These are phyloP conservation scores for Hirtodrosophila confusa DNA, from an alignment of 2,888 invertebrate genomes.

Conservation along the genomic window DNA sequence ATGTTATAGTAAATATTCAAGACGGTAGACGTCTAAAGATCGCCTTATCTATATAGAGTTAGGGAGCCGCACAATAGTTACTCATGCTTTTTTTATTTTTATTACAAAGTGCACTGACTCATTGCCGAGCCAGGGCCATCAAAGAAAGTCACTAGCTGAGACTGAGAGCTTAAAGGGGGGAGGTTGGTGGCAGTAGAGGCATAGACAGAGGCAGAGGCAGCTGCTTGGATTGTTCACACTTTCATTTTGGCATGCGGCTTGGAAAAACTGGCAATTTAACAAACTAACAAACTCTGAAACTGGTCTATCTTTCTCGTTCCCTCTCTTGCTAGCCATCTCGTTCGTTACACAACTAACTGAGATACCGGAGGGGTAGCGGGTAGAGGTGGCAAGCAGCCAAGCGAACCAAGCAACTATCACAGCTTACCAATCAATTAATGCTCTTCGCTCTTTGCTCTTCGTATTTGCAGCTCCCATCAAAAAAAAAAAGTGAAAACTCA, in stretches of 20 bases:
- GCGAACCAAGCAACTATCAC: slow-evolving; percentile 55
- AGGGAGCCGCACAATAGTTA: slow-evolving; percentile 36
- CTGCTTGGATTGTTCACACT: slow-evolving; percentile 68
- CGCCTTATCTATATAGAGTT: slow-evolving; percentile 38
- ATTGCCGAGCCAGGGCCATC: slow-evolving; percentile 48
- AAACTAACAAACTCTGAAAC: slow-evolving; percentile 45
- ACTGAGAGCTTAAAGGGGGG: background rate
- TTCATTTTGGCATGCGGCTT: slow-evolving; percentile 70
- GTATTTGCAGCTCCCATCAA: slow-evolving; percentile 32
- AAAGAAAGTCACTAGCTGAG: slow-evolving; percentile 51
- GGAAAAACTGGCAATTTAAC: slow-evolving; percentile 51
- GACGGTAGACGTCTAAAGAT: slow-evolving; percentile 47
- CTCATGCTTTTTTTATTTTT: slow-evolving; percentile 49
- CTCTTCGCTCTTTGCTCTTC: slow-evolving; percentile 54
- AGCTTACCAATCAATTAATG: slow-evolving; percentile 73
- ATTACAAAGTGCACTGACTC: slow-evolving; percentile 74
- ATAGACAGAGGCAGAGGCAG: slow-evolving; percentile 27
- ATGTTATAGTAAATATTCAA: slow-evolving; percentile 19
- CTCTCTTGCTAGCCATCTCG: slow-evolving; percentile 1
- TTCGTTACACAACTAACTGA: slow-evolving; percentile 52
- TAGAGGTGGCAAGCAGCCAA: slow-evolving; percentile 35
- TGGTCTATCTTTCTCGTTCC: slow-evolving; percentile 27
- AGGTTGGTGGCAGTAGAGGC: slow-evolving; percentile 3
- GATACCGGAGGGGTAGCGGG: no score
- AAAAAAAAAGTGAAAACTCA: slow-evolving; percentile 51